Percentiles rank a stretch among this genome's conserved stretches.
Evolutionary conservation across 1,140 invertebrate species (phyloP).

Genomic region (Drosophila micromelanica): DNA sequence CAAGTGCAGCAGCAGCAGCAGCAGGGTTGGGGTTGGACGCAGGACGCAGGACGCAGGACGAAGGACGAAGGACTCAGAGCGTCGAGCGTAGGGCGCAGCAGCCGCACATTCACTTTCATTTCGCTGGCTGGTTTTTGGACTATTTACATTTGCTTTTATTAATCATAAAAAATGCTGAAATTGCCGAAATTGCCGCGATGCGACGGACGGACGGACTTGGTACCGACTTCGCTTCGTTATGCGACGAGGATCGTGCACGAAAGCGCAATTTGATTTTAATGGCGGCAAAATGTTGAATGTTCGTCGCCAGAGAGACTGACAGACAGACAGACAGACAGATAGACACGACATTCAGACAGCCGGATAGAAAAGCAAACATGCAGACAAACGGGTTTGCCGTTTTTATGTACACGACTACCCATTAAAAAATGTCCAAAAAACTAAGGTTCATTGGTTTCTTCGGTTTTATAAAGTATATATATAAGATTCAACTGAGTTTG

Average conservation of each 20-base stretch:
- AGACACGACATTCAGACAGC: constrained; percentile 7
- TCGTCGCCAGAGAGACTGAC: constrained; percentile 34
- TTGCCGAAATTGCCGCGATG: constrained; percentile 66
- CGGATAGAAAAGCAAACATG: constrained; percentile 26
- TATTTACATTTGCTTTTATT: constrained; percentile 81
- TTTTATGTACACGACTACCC: constrained; percentile 1
- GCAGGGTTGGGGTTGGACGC: constrained; percentile 2
- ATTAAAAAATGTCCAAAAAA: neutral
- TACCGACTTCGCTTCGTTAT: constrained; percentile 14
- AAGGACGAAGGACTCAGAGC: neutral
- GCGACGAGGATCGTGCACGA: constrained; percentile 50
- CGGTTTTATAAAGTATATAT: no score
- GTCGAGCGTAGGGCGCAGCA: neutral
- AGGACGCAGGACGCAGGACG: neutral
- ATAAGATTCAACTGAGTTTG: no score
- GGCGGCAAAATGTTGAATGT: constrained; percentile 79
- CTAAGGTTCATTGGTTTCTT: neutral
- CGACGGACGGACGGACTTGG: neutral
- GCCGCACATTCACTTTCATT: constrained; percentile 61
- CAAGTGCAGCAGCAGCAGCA: constrained; percentile 53
- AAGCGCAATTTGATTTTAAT: constrained; percentile 82
- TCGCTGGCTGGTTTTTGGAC: constrained; percentile 49
- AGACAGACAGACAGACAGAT: neutral
- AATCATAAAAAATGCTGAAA: constrained; percentile 81
- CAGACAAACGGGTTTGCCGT: constrained; percentile 54